Conservation (phyloP, 2,113 vertebrate species). For the Erinaceus europaeus region DNA sequence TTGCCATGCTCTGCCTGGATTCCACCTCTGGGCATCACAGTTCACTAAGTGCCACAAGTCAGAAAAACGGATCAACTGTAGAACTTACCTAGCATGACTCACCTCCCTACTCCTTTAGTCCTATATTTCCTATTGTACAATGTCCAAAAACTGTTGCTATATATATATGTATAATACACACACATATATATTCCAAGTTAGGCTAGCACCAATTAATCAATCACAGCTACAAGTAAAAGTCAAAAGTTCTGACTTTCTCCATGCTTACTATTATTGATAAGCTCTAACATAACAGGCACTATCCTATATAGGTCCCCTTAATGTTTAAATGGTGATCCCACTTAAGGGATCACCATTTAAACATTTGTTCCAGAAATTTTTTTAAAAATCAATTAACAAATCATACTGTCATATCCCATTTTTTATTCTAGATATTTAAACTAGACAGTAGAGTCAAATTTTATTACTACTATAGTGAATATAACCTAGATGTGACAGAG, state of each 20-base stretch:
- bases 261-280: not conserved
- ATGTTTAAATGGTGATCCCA: not conserved
- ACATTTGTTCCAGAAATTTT: not conserved
- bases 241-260: not conserved
- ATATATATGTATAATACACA: not conserved
- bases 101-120: not conserved
- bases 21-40: not conserved
- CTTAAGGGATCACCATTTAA: not conserved
- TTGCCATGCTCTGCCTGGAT: not conserved
- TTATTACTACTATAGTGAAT: not conserved
- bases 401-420: not conserved
- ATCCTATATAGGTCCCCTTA: not conserved
- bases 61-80: not conserved
- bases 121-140: not conserved
- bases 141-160: not conserved
- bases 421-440: not conserved
- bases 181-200: not conserved
- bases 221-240: not conserved
- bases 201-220: not conserved
- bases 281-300: slow-evolving; percentile 1
- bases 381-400: not conserved
- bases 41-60: not conserved
- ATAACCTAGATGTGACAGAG: not conserved
- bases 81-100: not conserved
- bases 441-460: slow-evolving; percentile 1